Evolutionary conservation across 2,113 vertebrate genomes (phyloP).

Genomic region (Nerophis ophidion): DNA sequence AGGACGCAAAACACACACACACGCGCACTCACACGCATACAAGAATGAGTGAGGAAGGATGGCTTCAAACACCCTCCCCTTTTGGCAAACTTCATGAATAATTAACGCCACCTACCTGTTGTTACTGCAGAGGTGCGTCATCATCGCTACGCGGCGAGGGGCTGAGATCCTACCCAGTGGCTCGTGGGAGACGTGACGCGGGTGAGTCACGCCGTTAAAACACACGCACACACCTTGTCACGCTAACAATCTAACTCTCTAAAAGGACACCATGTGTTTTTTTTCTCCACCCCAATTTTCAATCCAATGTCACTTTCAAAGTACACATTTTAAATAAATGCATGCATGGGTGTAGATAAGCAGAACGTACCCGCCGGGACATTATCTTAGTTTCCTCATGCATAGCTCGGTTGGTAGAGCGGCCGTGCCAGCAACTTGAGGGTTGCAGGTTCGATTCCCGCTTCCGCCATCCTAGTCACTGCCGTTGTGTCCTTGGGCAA

Average conservation of each 20-base stretch:
- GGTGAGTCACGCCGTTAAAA: constrained; percentile 44
- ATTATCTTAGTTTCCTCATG: not conserved
- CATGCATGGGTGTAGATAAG: not conserved
- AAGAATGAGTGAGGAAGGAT: constrained; percentile 3
- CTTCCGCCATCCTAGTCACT: too few relatives aligned
- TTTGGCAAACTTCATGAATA: constrained; percentile 20
- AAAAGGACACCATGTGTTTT: too few relatives aligned
- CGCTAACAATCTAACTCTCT: not conserved
- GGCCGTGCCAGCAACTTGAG: too few relatives aligned
- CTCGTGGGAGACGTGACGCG: constrained; percentile 2
- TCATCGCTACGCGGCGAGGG: not conserved
- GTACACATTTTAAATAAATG: not conserved
- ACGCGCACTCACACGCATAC: not conserved
- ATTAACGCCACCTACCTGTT: constrained; percentile 46
- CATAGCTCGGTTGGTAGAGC: too few relatives aligned
- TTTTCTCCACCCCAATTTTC: too few relatives aligned
- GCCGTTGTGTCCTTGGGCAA: too few relatives aligned
- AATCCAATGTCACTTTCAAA: too few relatives aligned
- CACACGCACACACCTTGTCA: constrained; percentile 6
- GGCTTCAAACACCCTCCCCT: constrained; percentile 4
- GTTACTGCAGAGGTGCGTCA: constrained; percentile 39
- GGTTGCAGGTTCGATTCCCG: too few relatives aligned
- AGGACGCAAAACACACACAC: not conserved
- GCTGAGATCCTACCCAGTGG: not conserved
- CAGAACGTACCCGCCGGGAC: not conserved